A percentile compares a stretch with the other conserved stretches of the same genome.
phyloP scores from a whole-genome alignment of 2,888 invertebrate species.

The Dryococelus australis region DNA sequence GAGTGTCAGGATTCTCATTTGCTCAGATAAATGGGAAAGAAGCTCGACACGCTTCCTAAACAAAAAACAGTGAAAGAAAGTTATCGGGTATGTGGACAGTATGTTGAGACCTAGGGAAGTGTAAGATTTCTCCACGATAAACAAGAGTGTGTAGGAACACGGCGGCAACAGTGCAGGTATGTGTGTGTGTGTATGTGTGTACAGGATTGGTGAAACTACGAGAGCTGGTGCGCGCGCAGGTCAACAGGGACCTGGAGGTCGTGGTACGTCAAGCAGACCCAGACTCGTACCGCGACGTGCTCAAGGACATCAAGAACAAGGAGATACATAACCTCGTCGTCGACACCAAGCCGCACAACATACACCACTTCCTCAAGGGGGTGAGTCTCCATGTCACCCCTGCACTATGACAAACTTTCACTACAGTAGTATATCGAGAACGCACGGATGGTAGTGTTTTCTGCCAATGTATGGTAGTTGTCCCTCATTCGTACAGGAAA shows the following conservation, averaged over 20 bases:
- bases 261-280: conserved; percentile 73
- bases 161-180: not conserved
- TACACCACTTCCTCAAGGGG: conserved; percentile 76
- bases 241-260: conserved; percentile 69
- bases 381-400: conserved; percentile 60
- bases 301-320: conserved; percentile 77
- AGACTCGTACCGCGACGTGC: conserved; percentile 70
- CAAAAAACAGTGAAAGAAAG: too few relatives aligned
- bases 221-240: conserved; percentile 72
- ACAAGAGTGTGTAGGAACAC: too few relatives aligned
- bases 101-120: too few relatives aligned
- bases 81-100: too few relatives aligned
- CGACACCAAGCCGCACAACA: conserved; percentile 75
- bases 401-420: not conserved
- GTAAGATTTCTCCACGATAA: too few relatives aligned
- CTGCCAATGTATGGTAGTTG: too few relatives aligned
- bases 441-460: too few relatives aligned
- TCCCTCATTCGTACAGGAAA: too few relatives aligned
- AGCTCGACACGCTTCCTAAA: too few relatives aligned
- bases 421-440: too few relatives aligned
- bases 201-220: conserved; percentile 75
- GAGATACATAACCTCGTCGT: conserved; percentile 80
- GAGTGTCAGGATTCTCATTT: too few relatives aligned
- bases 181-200: not conserved
- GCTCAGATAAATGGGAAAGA: too few relatives aligned